Evolutionary conservation across 1,140 invertebrate genomes (phyloP).

Genomic region (Rhyacophila brunnea): DNA sequence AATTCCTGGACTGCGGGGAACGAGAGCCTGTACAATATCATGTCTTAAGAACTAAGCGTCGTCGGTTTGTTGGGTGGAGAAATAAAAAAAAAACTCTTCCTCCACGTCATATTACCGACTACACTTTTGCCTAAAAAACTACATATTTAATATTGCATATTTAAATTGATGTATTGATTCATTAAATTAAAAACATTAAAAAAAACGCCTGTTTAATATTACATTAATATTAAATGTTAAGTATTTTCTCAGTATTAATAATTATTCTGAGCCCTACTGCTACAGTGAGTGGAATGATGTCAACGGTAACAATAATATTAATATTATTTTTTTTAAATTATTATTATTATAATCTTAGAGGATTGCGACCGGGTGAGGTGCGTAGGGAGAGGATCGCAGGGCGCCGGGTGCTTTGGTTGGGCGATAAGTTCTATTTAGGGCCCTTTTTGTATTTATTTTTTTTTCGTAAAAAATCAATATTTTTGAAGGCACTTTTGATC

Average conservation of each 20-base stretch:
- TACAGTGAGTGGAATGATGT: conserved; percentile 28
- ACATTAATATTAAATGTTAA: conserved; percentile 20
- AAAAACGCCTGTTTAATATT: conserved; percentile 13
- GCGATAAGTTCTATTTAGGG: conserved; percentile 78
- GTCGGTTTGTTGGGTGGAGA: conserved; percentile 37
- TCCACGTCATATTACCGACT: background rate
- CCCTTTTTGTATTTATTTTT: conserved; percentile 69
- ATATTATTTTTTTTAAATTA: conserved; percentile 12
- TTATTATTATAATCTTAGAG: conserved; percentile 16
- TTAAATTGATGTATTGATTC: conserved; percentile 8
- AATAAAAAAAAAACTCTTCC: background rate
- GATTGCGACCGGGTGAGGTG: conserved; percentile 8
- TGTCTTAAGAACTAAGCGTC: conserved; percentile 29
- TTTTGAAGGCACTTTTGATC: conserved; percentile 85
- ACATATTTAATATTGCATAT: conserved; percentile 28
- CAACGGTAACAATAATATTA: conserved; percentile 32
- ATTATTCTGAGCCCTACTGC: conserved; percentile 22
- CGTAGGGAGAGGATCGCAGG: conserved; percentile 44
- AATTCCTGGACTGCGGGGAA: conserved; percentile 40
- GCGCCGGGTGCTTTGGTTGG: conserved; percentile 63
- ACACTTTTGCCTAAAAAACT: conserved; percentile 20
- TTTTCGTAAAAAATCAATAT: conserved; percentile 82
- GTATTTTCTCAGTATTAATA: conserved; percentile 27
- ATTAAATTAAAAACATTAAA: conserved; percentile 20
- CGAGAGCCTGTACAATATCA: conserved; percentile 39